Conservation (phyloP, 1,140 invertebrate genomes). For the Brachystomella parvula region DNA sequence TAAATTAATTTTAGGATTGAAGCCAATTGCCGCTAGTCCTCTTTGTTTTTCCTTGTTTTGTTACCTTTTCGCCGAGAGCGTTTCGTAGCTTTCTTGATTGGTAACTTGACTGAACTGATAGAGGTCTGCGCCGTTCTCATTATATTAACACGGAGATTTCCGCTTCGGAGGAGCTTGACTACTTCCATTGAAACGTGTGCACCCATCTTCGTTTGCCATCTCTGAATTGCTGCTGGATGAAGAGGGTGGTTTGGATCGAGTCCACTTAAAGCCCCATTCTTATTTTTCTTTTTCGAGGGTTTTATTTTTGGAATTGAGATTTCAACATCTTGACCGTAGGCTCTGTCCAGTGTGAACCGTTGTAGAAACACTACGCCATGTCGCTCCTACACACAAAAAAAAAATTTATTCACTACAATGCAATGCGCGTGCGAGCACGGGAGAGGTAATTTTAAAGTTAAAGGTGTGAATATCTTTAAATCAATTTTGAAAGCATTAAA, state of each 20-base stretch:
- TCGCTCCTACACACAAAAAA: constrained; percentile 30
- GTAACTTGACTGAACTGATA: constrained; percentile 32
- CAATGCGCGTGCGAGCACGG: not conserved
- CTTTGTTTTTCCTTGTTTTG: constrained; percentile 16
- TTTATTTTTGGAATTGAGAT: constrained; percentile 33
- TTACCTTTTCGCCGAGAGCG: constrained; percentile 18
- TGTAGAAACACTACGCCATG: constrained; percentile 37
- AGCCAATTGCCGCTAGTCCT: not conserved
- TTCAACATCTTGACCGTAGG: constrained; percentile 37
- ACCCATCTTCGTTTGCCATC: constrained; percentile 36
- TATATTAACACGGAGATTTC: constrained; percentile 34
- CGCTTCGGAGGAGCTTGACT: constrained; percentile 32
- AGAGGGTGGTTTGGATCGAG: constrained; percentile 25
- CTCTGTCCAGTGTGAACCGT: constrained; percentile 34
- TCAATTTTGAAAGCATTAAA: not conserved
- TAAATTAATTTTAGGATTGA: too few species aligned
- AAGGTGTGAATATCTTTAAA: not conserved
- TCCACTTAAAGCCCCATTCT: not conserved
- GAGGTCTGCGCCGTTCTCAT: constrained; percentile 31
- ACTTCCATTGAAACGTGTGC: constrained; percentile 38
- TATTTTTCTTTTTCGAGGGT: constrained; percentile 22
- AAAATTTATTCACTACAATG: not conserved
- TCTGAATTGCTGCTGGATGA: constrained; percentile 13
- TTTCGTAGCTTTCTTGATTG: constrained; percentile 29
- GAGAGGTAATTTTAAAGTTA: not conserved